Conservation (phyloP, 2,888 invertebrate species). For the Trisateles emortualis region DNA sequence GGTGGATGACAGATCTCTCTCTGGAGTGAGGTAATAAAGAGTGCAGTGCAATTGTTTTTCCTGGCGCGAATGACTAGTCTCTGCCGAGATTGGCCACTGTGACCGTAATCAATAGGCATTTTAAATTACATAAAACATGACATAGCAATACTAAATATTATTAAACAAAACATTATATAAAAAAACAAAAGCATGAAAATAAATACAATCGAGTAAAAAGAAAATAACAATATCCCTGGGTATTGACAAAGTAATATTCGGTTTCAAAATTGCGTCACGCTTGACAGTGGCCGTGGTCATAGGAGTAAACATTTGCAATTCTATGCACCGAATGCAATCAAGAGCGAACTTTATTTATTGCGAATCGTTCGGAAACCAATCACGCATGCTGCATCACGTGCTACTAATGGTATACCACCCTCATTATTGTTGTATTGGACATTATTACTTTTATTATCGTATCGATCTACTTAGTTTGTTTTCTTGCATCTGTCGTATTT, state of each 20-base stretch:
- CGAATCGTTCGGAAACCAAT: constrained; percentile 59
- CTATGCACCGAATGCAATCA: constrained; percentile 55
- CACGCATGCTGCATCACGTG: constrained; percentile 76
- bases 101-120: too few relatives aligned
- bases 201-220: too few relatives aligned
- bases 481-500: constrained; percentile 10
- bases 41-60: too few relatives aligned
- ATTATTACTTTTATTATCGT: constrained; percentile 47
- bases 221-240: background rate
- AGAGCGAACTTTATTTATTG: constrained; percentile 43
- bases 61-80: too few relatives aligned
- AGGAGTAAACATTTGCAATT: constrained; percentile 41
- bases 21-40: too few relatives aligned
- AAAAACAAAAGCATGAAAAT: too few relatives aligned
- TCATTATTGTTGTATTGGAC: constrained; percentile 50
- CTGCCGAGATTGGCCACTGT: too few relatives aligned
- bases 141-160: too few relatives aligned
- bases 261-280: constrained; percentile 28
- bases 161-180: too few relatives aligned
- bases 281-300: constrained; percentile 22
- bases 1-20: too few relatives aligned
- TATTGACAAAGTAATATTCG: constrained; percentile 17
- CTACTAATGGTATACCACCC: constrained; percentile 64
- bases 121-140: too few relatives aligned
- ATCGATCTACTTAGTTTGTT: constrained; percentile 38